phyloP scores from a whole-genome alignment of 2,797 vertebrate species.

The Potorous gilbertii region DNA sequence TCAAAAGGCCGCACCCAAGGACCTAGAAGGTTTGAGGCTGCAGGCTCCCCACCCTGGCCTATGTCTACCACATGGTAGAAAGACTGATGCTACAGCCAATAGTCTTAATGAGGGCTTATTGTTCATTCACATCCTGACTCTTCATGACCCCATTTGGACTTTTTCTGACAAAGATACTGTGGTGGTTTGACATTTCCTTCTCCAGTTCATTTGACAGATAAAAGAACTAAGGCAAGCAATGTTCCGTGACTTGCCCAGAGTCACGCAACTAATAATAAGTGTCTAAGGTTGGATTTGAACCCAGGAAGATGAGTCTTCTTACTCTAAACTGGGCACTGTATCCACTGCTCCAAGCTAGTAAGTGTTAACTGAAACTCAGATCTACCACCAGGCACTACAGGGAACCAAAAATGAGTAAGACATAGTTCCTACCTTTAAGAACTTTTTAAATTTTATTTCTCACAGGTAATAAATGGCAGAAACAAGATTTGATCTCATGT shows the following conservation, averaged over 20 bases:
- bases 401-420: background rate
- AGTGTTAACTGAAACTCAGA: background rate
- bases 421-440: background rate
- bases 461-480: background rate
- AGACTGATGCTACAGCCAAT: background rate
- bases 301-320: background rate
- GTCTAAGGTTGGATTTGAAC: background rate
- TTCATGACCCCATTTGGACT: background rate
- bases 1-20: too few relatives aligned
- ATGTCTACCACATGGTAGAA: background rate
- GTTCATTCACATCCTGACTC: background rate
- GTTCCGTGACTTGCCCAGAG: background rate
- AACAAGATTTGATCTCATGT: background rate
- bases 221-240: background rate
- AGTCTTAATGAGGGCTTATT: background rate
- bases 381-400: background rate
- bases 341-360: background rate
- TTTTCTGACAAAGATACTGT: background rate
- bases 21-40: too few relatives aligned
- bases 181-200: background rate
- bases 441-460: background rate
- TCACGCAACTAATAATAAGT: background rate
- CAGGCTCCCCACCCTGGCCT: background rate
- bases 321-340: background rate
- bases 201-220: background rate